Conservation (phyloP, 2,797 vertebrate species). For the Peromyscus melanophrys region DNA sequence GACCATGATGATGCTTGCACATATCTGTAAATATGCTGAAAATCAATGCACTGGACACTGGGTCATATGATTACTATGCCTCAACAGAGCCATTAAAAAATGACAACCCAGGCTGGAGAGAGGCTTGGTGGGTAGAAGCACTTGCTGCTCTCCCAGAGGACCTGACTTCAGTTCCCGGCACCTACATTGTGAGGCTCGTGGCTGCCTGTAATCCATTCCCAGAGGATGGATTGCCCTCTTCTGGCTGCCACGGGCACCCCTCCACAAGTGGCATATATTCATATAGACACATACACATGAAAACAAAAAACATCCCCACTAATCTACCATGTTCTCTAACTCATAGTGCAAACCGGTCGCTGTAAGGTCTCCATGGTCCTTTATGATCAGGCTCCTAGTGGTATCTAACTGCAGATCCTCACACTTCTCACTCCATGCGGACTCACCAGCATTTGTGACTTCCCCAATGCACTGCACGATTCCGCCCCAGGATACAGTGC, state of each 20-base stretch:
- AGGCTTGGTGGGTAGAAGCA: neutral
- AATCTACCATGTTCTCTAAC: neutral
- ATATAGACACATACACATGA: neutral
- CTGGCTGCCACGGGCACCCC: neutral
- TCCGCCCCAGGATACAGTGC: neutral
- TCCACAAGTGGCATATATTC: neutral
- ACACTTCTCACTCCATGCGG: neutral
- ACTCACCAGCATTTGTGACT: neutral
- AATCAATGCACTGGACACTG: neutral
- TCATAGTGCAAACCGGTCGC: neutral
- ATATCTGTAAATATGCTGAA: constrained; percentile 1
- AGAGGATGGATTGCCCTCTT: neutral
- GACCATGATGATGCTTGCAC: neutral
- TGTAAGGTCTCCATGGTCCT: neutral
- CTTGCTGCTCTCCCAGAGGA: neutral
- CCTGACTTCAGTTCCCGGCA: neutral
- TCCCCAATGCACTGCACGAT: neutral
- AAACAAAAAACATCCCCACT: neutral
- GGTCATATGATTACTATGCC: neutral
- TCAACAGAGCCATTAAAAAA: neutral
- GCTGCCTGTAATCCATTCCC: neutral
- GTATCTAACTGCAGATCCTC: neutral
- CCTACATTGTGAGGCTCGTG: neutral
- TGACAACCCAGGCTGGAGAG: neutral
- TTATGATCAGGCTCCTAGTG: neutral